These are phyloP conservation scores for Archaeoteleia sp. DNA, from an alignment of 2,888 invertebrate genomes.

Conservation along the genomic window DNA sequence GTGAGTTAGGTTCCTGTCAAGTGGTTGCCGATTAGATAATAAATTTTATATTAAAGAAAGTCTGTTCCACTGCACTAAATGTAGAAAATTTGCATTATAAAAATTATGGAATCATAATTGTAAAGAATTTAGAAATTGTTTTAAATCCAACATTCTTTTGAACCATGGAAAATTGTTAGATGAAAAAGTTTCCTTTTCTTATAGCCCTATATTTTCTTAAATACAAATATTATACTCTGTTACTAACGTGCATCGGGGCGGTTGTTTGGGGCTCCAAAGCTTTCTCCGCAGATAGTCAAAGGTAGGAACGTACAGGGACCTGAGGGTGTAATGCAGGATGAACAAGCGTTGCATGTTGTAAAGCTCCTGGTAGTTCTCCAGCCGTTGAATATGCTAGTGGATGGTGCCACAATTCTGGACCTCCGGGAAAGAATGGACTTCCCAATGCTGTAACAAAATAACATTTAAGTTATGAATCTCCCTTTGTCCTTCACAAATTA, in stretches of 20 bases:
- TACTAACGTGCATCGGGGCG: constrained; percentile 79
- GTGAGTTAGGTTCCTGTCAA: no score
- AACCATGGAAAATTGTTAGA: no score
- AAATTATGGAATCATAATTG: no score
- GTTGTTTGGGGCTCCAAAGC: constrained; percentile 79
- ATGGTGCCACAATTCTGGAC: constrained; percentile 96
- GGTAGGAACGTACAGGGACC: constrained; percentile 97
- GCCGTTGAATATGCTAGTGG: constrained; percentile 87
- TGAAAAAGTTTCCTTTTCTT: no score
- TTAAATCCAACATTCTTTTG: no score
- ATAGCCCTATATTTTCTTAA: constrained; percentile 29
- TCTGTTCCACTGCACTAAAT: no score
- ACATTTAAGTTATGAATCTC: not conserved
- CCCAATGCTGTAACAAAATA: constrained; percentile 85
- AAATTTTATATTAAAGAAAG: no score
- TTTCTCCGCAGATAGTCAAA: constrained; percentile 96
- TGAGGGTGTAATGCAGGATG: constrained; percentile 98
- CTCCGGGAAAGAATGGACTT: constrained; percentile 96
- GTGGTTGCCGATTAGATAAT: no score
- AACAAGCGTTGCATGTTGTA: constrained; percentile 92
- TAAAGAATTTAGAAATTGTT: no score
- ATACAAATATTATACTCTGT: constrained; percentile 64
- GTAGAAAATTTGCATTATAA: no score
- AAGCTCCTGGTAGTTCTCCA: constrained; percentile 88
- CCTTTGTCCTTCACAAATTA: not conserved